phyloP scores from a whole-genome alignment of 2,113 vertebrate genomes.

The Aspiorhynchus laticeps region DNA sequence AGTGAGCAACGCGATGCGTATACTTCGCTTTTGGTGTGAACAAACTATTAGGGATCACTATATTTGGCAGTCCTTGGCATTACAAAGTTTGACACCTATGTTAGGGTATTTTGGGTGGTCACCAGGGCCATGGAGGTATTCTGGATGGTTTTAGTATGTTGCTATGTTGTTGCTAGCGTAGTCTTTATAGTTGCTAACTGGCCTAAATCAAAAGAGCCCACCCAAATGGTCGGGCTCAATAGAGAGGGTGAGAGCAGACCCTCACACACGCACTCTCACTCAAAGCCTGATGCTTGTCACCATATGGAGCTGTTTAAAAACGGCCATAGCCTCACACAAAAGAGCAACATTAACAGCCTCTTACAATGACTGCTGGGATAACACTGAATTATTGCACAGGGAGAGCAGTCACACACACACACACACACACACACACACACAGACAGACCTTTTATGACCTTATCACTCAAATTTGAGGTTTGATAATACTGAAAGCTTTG shows the following conservation, averaged over 20 bases:
- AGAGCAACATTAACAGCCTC: slow-evolving; percentile 60
- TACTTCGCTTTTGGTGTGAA: too few species aligned
- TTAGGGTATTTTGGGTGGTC: neutral
- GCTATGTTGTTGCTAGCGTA: neutral
- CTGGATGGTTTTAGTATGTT: neutral
- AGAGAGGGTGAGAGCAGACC: slow-evolving; percentile 55
- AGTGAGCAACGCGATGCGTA: too few species aligned
- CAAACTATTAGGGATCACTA: neutral
- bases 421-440: neutral
- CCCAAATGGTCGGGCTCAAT: slow-evolving; percentile 79
- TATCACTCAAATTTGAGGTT: slow-evolving; percentile 4
- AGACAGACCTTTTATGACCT: neutral
- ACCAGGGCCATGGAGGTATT: neutral
- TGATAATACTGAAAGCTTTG: slow-evolving; percentile 7
- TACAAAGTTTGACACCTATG: neutral
- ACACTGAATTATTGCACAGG: slow-evolving; percentile 51
- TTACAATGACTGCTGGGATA: slow-evolving; percentile 53
- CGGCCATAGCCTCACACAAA: slow-evolving; percentile 62
- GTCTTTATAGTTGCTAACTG: neutral
- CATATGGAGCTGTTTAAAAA: slow-evolving; percentile 69
- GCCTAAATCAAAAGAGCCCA: neutral
- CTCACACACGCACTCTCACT: slow-evolving; percentile 48
- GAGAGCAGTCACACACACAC: slow-evolving; percentile 6
- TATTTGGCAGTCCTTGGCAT: neutral
- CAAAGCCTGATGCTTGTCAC: slow-evolving; percentile 72